Evolutionary conservation across 2,888 invertebrate species (phyloP).

Genomic region (Dione juno): DNA sequence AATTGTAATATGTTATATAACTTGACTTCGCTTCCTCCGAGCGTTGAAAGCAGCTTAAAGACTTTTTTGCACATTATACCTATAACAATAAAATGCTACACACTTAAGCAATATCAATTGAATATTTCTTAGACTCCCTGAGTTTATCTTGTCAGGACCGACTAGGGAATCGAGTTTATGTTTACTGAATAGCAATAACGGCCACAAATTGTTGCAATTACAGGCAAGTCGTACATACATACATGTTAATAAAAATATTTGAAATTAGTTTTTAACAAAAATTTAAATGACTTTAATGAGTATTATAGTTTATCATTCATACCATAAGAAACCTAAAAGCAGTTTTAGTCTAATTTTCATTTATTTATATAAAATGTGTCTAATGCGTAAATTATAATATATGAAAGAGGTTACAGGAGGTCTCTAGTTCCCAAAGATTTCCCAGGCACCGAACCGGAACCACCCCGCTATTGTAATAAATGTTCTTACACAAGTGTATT

Average conservation of each 20-base stretch:
- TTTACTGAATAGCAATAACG: too few relatives aligned
- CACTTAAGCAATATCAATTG: too few relatives aligned
- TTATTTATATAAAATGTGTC: not conserved
- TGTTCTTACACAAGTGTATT: slow-evolving; percentile 23
- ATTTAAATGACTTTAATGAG: too few relatives aligned
- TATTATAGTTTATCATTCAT: too few relatives aligned
- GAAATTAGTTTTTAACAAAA: too few relatives aligned
- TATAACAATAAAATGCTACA: not conserved
- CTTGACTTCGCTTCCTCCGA: slow-evolving; percentile 5
- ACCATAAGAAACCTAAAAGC: not conserved
- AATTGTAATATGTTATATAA: slow-evolving; percentile 25
- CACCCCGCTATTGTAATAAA: slow-evolving; percentile 42
- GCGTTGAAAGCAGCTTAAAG: slow-evolving; percentile 6
- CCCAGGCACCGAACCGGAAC: slow-evolving; percentile 69
- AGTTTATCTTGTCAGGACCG: too few relatives aligned
- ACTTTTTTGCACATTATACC: slow-evolving; percentile 1
- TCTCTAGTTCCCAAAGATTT: slow-evolving; percentile 55
- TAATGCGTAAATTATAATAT: not conserved
- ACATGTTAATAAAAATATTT: too few relatives aligned
- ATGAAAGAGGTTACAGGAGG: slow-evolving; percentile 50
- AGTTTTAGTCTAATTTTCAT: not conserved
- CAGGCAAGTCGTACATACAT: too few relatives aligned
- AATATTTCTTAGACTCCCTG: too few relatives aligned
- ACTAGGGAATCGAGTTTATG: too few relatives aligned
- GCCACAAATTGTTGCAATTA: too few relatives aligned